phyloP scores from a whole-genome alignment of 2,888 invertebrate species.

The Plagiodera versicolora region DNA sequence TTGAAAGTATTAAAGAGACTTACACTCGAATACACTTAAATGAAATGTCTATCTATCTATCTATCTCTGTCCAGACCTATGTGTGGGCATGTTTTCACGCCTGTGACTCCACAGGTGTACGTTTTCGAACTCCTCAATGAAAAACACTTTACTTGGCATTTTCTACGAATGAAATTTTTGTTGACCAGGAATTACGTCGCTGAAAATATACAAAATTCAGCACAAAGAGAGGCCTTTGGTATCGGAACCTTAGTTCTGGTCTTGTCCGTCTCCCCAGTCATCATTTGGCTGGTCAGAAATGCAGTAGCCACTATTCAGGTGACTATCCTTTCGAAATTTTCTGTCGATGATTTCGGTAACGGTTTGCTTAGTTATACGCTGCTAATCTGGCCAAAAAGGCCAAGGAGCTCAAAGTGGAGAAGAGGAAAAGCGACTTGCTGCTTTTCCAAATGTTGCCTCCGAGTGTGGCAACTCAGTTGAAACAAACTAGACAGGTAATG shows the following conservation, averaged over 20 bases:
- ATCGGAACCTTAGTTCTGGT: slow-evolving; percentile 79
- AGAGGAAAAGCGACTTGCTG: slow-evolving; percentile 79
- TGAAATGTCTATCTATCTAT: too few relatives aligned
- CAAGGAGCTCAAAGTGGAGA: slow-evolving; percentile 78
- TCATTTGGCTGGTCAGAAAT: slow-evolving; percentile 79
- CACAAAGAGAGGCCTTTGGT: slow-evolving; percentile 75
- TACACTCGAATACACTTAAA: too few relatives aligned
- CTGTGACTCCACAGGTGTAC: too few relatives aligned
- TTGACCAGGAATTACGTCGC: slow-evolving; percentile 78
- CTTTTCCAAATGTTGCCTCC: slow-evolving; percentile 86
- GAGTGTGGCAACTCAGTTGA: slow-evolving; percentile 81
- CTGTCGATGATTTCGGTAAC: background rate
- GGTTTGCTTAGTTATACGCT: slow-evolving; percentile 70
- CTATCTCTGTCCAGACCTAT: too few relatives aligned
- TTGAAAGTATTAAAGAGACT: too few relatives aligned
- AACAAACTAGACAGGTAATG: slow-evolving; percentile 79
- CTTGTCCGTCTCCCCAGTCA: slow-evolving; percentile 79
- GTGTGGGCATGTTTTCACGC: too few relatives aligned
- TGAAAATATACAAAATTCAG: slow-evolving; percentile 70
- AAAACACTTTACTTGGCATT: too few relatives aligned
- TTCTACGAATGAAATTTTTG: too few relatives aligned
- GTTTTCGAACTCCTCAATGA: too few relatives aligned
- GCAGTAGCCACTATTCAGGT: slow-evolving; percentile 88
- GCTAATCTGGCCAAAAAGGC: slow-evolving; percentile 82
- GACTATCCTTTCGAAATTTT: too few relatives aligned